phyloP scores from a whole-genome alignment of 2,888 invertebrate species.

The Junonia oenone region DNA sequence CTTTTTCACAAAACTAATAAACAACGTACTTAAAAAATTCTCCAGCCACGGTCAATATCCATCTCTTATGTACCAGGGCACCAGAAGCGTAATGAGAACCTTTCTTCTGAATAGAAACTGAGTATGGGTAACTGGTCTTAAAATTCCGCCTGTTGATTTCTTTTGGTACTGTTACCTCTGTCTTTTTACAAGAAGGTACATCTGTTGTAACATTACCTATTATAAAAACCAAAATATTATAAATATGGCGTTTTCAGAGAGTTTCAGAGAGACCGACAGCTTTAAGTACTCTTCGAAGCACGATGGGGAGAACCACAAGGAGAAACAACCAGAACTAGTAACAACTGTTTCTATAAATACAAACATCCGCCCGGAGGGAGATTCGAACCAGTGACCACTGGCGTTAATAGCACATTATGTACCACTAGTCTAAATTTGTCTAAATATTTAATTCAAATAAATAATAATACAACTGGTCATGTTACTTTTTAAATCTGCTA shows the following conservation, averaged over 20 bases:
- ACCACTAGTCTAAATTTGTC: too few relatives aligned
- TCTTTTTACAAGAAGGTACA: not conserved
- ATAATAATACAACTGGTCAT: slow-evolving; percentile 9
- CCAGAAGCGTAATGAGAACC: slow-evolving; percentile 60
- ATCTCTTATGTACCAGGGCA: slow-evolving; percentile 50
- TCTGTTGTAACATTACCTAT: slow-evolving; percentile 3
- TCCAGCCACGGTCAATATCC: slow-evolving; percentile 56
- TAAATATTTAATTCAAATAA: too few relatives aligned
- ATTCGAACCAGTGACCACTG: too few relatives aligned
- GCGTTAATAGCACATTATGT: too few relatives aligned
- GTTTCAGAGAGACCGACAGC: too few relatives aligned
- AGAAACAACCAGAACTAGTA: too few relatives aligned
- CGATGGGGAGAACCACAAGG: too few relatives aligned
- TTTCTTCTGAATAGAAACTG: slow-evolving; percentile 58
- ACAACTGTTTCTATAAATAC: too few relatives aligned
- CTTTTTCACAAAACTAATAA: slow-evolving; percentile 24
- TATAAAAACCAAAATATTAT: not conserved
- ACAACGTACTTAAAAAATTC: slow-evolving; percentile 65
- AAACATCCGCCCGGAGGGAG: too few relatives aligned
- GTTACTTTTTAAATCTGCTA: slow-evolving; percentile 3
- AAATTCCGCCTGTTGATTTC: not conserved
- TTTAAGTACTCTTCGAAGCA: too few relatives aligned
- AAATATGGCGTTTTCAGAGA: too few relatives aligned
- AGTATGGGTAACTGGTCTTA: slow-evolving; percentile 47
- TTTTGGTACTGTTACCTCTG: not conserved